Conservation (phyloP, 2,888 invertebrate genomes). For the Onchidella celtica region DNA sequence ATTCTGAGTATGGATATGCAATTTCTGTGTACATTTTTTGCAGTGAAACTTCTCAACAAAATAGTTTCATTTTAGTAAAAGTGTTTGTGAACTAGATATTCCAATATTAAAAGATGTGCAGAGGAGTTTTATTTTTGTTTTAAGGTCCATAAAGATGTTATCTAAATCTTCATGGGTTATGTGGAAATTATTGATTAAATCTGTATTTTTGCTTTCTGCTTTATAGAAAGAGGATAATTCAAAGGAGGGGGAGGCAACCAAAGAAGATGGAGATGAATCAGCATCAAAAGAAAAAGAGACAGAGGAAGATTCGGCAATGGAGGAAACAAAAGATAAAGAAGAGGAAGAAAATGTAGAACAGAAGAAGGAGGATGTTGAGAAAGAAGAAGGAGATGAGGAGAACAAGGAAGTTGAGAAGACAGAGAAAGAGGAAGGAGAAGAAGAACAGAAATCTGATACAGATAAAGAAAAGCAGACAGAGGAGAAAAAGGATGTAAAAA, state of each 20-base stretch:
- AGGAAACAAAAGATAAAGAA: neutral
- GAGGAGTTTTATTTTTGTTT: too few relatives aligned
- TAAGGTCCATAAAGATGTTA: too few relatives aligned
- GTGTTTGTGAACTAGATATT: too few relatives aligned
- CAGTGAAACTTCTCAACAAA: too few relatives aligned
- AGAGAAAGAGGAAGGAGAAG: neutral
- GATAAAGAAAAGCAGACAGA: slow-evolving; percentile 9
- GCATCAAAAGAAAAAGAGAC: neutral
- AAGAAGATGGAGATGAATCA: slow-evolving; percentile 16
- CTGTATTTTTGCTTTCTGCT: too few relatives aligned
- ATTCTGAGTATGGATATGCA: too few relatives aligned
- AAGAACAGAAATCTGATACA: slow-evolving; percentile 15
- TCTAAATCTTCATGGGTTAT: too few relatives aligned
- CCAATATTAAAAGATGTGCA: too few relatives aligned
- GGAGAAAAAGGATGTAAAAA: slow-evolving; percentile 24
- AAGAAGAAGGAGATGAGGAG: neutral
- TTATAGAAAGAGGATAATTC: too few relatives aligned
- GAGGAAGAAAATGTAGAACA: neutral
- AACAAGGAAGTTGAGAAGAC: neutral
- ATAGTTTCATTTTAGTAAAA: too few relatives aligned
- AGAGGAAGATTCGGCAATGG: neutral
- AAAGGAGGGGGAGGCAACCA: neutral
- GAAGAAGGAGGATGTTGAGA: neutral
- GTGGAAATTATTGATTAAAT: too few relatives aligned
- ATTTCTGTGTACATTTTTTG: too few relatives aligned